A percentile compares a stretch with the other conserved stretches of the same genome.
These are phyloP conservation scores for Chrysolina oricalcia DNA, from an alignment of 2,888 invertebrate species.

Conservation along the genomic window DNA sequence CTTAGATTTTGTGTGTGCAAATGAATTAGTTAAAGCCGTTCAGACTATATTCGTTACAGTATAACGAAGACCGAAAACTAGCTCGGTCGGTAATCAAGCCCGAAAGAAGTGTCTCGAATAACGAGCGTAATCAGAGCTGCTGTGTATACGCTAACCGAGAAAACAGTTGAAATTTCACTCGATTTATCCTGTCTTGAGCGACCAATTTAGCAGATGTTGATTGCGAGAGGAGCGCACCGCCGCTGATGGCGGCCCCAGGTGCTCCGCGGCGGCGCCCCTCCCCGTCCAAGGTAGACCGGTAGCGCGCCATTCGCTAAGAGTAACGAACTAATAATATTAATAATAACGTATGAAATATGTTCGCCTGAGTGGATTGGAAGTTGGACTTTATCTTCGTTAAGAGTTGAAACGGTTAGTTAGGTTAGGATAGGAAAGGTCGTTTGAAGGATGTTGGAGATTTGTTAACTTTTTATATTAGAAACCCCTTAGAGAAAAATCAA, in stretches of 20 bases:
- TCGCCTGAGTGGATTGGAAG: neutral
- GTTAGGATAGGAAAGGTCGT: too few relatives aligned
- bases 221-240: neutral
- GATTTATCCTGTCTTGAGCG: conserved; percentile 8
- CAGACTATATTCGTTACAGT: too few relatives aligned
- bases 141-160: neutral
- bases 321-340: conserved; percentile 19
- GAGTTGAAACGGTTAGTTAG: neutral
- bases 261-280: neutral
- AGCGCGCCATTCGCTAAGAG: conserved; percentile 1
- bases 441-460: too few relatives aligned
- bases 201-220: neutral
- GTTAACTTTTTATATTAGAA: too few relatives aligned
- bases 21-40: too few relatives aligned
- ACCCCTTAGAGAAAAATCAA: too few relatives aligned
- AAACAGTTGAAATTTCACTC: conserved; percentile 3
- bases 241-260: conserved; percentile 4
- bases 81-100: too few relatives aligned
- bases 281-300: conserved; percentile 9
- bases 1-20: too few relatives aligned
- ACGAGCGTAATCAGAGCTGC: too few relatives aligned
- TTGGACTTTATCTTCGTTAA: neutral
- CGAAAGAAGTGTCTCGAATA: too few relatives aligned
- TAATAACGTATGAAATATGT: neutral
- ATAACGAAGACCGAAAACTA: too few relatives aligned